A percentile compares a stretch with the other conserved stretches of the same genome.
Conservation (phyloP, 2,888 invertebrate genomes). For the Ophioninae sp. region DNA sequence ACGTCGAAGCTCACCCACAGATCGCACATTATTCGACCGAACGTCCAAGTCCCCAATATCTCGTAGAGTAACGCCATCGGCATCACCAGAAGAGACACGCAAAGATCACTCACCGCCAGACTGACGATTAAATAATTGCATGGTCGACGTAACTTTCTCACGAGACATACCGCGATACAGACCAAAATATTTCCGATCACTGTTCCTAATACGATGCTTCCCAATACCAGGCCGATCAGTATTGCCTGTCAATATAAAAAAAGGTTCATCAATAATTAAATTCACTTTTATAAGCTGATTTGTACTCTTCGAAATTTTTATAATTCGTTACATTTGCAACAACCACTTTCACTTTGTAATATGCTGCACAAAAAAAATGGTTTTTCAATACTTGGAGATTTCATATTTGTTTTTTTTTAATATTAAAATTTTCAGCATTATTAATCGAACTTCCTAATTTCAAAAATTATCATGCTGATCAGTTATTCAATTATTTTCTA, state of each 20-base stretch:
- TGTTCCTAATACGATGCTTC: constrained; percentile 90
- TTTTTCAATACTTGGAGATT: too few relatives aligned
- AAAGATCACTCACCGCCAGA: constrained; percentile 97
- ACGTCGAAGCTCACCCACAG: constrained; percentile 99
- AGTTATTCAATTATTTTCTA: too few relatives aligned
- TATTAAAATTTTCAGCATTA: too few relatives aligned
- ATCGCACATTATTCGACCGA: constrained; percentile 95
- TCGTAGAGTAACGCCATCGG: constrained; percentile 98
- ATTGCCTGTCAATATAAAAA: constrained; percentile 82
- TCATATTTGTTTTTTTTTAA: too few relatives aligned
- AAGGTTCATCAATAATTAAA: background rate
- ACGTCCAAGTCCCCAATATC: constrained; percentile 95
- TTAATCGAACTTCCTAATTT: too few relatives aligned
- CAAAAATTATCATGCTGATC: too few relatives aligned
- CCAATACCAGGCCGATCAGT: constrained; percentile 87
- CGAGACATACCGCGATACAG: constrained; percentile 97
- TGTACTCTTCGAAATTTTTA: too few relatives aligned
- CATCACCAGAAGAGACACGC: constrained; percentile 98
- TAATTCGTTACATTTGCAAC: too few relatives aligned
- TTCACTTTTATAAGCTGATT: background rate
- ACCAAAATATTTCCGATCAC: constrained; percentile 95
- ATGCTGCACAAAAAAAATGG: too few relatives aligned
- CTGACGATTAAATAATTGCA: constrained; percentile 97
- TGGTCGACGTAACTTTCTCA: constrained; percentile 93
- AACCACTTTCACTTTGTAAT: too few relatives aligned